Conservation (phyloP, 2,797 vertebrate genomes). For the Rhinophrynus dorsalis region DNA sequence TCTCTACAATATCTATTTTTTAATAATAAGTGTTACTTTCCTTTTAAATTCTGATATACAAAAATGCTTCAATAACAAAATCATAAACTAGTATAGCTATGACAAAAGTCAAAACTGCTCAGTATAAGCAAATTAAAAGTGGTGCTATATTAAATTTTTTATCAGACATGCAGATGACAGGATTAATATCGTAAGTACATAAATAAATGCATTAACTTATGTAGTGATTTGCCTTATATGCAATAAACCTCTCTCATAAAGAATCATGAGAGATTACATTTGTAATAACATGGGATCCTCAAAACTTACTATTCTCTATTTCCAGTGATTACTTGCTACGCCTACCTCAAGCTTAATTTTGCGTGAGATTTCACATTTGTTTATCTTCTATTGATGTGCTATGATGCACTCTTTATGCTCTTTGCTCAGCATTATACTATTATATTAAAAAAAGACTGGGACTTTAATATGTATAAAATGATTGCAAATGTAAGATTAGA, state of each 20-base stretch:
- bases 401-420: background rate
- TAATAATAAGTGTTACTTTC: too few species aligned
- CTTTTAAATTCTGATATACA: too few species aligned
- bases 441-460: slow-evolving; percentile 1
- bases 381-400: slow-evolving; percentile 1
- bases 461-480: too few species aligned
- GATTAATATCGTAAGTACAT: too few species aligned
- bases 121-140: too few species aligned
- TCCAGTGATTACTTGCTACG: background rate
- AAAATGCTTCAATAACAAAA: too few species aligned
- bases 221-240: background rate
- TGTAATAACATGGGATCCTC: background rate
- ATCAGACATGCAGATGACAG: too few species aligned
- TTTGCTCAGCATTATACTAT: background rate
- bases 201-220: too few species aligned
- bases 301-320: background rate
- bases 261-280: background rate
- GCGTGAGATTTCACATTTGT: background rate
- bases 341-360: slow-evolving; percentile 5
- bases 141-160: too few species aligned
- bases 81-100: too few species aligned
- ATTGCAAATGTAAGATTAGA: background rate
- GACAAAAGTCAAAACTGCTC: too few species aligned
- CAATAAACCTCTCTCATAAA: background rate
- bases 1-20: too few species aligned